phyloP scores from a whole-genome alignment of 1,140 invertebrate species.

The Glossosoma conforme region DNA sequence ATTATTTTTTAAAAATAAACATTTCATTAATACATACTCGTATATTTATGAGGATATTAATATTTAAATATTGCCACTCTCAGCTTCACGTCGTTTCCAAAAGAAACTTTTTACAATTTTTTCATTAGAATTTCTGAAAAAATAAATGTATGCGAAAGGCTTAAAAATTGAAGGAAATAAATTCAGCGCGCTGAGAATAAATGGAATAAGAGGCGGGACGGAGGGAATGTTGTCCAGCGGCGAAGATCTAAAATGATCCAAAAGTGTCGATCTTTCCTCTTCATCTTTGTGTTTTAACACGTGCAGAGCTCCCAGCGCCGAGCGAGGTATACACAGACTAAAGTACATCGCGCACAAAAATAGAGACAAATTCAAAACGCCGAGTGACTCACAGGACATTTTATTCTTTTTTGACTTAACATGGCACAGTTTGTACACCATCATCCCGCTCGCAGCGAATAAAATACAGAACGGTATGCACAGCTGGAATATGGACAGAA shows the following conservation, averaged over 20 bases:
- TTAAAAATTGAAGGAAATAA: conserved; percentile 29
- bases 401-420: conserved; percentile 30
- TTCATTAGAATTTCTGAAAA: conserved; percentile 7
- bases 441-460: conserved; percentile 32
- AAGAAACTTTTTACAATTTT: too few relatives aligned
- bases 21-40: too few relatives aligned
- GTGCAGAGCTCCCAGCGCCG: conserved; percentile 35
- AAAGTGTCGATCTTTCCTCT: conserved; percentile 22
- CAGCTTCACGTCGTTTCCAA: too few relatives aligned
- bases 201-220: conserved; percentile 28
- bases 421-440: conserved; percentile 37
- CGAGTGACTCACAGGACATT: conserved; percentile 35
- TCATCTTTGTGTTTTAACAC: conserved; percentile 34
- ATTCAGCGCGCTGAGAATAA: conserved; percentile 38
- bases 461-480: conserved; percentile 41
- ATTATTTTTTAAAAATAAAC: too few relatives aligned
- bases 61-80: too few relatives aligned
- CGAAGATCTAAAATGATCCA: conserved; percentile 26
- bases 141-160: conserved; percentile 20
- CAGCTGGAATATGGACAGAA: conserved; percentile 42
- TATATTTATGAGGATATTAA: too few relatives aligned
- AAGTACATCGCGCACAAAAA: conserved; percentile 40
- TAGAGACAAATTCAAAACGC: conserved; percentile 41
- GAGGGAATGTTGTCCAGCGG: conserved; percentile 19
- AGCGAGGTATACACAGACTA: conserved; percentile 39